Evolutionary conservation across 2,888 invertebrate species (phyloP).

Genomic region (Phoenoteleia sp.): DNA sequence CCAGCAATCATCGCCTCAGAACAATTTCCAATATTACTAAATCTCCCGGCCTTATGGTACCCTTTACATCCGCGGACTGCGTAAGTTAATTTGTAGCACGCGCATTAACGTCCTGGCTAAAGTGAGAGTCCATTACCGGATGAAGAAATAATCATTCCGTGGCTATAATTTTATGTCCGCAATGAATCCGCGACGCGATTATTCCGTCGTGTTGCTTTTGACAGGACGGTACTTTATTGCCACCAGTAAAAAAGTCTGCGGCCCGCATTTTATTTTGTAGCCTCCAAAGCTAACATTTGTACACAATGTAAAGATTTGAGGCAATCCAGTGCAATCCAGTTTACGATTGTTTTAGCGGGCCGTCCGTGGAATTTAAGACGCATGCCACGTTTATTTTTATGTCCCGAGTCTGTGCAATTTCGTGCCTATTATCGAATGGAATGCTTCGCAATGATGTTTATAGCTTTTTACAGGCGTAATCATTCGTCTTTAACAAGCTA

Average conservation of each 20-base stretch:
- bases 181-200: constrained; percentile 5
- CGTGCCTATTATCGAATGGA: constrained; percentile 64
- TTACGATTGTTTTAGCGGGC: constrained; percentile 69
- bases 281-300: constrained; percentile 20
- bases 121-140: constrained; percentile 26
- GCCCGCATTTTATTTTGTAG: constrained; percentile 25
- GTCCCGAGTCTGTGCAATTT: constrained; percentile 56
- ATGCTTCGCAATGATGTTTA: constrained; percentile 68
- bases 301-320: constrained; percentile 53
- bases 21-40: not conserved
- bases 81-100: constrained; percentile 22
- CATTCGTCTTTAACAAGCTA: constrained; percentile 73
- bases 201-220: constrained; percentile 4
- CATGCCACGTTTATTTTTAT: constrained; percentile 65
- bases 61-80: not conserved
- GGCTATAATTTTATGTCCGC: not conserved
- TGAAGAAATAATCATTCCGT: constrained; percentile 30
- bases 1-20: not conserved
- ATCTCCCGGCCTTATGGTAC: not conserved
- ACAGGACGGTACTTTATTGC: constrained; percentile 23
- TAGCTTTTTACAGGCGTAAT: constrained; percentile 73
- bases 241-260: constrained; percentile 27
- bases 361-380: constrained; percentile 54
- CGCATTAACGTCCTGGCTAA: constrained; percentile 26
- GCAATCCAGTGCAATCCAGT: constrained; percentile 61